phyloP scores from a whole-genome alignment of 2,888 invertebrate genomes.

The Halictus quadricinctus region DNA sequence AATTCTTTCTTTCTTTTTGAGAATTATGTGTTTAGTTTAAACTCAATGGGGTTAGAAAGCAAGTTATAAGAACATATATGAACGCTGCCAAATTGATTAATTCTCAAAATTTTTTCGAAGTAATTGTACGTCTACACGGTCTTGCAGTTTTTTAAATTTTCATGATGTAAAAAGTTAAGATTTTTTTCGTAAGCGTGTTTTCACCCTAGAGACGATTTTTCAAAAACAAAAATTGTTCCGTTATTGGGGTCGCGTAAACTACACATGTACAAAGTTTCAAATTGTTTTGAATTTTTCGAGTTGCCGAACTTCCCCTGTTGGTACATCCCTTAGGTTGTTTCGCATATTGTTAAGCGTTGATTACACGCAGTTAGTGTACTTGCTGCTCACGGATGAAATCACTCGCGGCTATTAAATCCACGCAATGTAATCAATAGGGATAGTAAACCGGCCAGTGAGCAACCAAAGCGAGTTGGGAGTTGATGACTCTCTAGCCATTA shows the following conservation, averaged over 20 bases:
- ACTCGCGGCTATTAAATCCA: conserved; percentile 15
- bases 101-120: no score
- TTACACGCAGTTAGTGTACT: background rate
- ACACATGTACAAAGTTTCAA: background rate
- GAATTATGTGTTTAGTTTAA: background rate
- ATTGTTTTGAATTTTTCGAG: background rate
- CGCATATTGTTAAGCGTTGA: conserved; percentile 4
- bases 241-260: background rate
- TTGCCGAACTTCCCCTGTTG: background rate
- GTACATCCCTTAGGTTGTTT: background rate
- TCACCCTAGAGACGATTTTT: background rate
- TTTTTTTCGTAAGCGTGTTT: background rate
- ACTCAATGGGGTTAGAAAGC: background rate
- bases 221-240: background rate
- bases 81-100: no score
- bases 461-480: background rate
- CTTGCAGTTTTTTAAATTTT: background rate
- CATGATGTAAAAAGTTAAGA: background rate
- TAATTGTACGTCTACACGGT: no score
- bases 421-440: conserved; percentile 20
- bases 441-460: conserved; percentile 29
- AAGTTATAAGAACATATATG: no score
- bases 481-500: conserved; percentile 9
- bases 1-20: background rate
- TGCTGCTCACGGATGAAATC: background rate